These are phyloP conservation scores for Sciurus niger DNA, from an alignment of 2,113 vertebrate genomes.

Conservation along the genomic window DNA sequence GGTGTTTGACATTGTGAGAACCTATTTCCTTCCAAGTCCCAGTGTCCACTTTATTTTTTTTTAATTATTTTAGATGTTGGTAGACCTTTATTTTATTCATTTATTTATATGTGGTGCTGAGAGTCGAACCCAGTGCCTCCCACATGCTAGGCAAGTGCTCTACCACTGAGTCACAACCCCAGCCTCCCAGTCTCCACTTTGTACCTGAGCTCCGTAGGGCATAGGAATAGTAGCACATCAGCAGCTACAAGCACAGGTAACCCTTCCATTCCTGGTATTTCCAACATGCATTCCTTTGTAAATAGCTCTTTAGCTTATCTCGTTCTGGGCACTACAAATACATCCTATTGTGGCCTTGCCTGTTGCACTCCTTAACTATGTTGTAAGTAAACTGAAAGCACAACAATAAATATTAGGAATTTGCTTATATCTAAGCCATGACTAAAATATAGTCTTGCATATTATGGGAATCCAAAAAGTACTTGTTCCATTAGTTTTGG, in stretches of 20 bases:
- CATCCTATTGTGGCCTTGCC: not conserved
- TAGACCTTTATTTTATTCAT: no score
- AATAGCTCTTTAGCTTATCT: not conserved
- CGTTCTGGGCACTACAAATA: not conserved
- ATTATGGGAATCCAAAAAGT: not conserved
- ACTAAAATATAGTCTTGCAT: not conserved
- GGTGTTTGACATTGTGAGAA: not conserved
- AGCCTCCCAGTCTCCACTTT: no score
- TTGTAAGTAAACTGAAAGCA: not conserved
- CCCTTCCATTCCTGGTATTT: accelerated
- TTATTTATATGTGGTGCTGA: no score
- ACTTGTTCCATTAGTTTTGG: not conserved
- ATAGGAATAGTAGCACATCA: no score
- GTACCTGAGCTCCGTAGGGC: not conserved
- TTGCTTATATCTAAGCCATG: not conserved
- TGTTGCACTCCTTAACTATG: not conserved
- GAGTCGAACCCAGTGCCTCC: no score
- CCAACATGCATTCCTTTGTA: not conserved
- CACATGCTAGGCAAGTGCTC: no score
- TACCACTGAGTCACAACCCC: no score
- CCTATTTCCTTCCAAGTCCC: not conserved
- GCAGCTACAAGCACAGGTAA: not conserved
- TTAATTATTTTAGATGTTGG: no score
- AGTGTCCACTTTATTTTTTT: no score
- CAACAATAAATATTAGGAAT: not conserved